phyloP scores from a whole-genome alignment of 1,140 invertebrate species.

The Conus betulinus region DNA sequence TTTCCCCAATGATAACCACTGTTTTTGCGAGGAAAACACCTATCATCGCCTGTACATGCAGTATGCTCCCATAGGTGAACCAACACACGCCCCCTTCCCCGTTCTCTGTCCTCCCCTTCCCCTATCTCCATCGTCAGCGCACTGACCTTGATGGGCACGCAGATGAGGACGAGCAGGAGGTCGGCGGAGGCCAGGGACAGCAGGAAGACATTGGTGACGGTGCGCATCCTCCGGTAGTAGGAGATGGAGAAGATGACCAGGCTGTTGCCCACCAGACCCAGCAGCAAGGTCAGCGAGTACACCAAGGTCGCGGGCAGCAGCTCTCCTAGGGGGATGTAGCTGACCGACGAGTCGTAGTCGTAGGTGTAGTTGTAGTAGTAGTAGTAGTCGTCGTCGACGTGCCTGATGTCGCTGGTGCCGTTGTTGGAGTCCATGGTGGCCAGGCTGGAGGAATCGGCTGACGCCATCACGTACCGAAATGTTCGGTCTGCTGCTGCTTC shows the following conservation, averaged over 20 bases:
- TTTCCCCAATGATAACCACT: no score
- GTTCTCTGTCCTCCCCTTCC: no score
- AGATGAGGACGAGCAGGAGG: conserved; percentile 80
- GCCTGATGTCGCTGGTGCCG: neutral
- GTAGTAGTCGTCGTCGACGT: conserved; percentile 44
- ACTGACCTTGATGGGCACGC: conserved; percentile 15
- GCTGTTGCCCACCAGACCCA: conserved; percentile 81
- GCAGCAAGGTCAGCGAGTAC: conserved; percentile 81
- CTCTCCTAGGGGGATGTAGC: conserved; percentile 73
- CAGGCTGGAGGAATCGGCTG: no score
- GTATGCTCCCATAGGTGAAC: no score
- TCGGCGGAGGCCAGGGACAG: conserved; percentile 83
- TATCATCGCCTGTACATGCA: no score
- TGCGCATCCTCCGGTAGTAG: conserved; percentile 78
- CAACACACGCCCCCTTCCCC: no score
- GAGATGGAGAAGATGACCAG: conserved; percentile 80
- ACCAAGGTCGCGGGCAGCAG: conserved; percentile 79
- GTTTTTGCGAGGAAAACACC: no score
- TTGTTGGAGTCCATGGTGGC: neutral
- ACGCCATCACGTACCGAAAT: no score
- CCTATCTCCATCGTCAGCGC: neutral
- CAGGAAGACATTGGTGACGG: conserved; percentile 84
- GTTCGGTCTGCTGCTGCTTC: no score
- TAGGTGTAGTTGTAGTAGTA: conserved; percentile 52
- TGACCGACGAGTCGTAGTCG: conserved; percentile 41